Percentiles rank a stretch among this genome's conserved stretches.
phyloP scores from a whole-genome alignment of 2,113 vertebrate species.

The Ibidorhyncha struthersii region DNA sequence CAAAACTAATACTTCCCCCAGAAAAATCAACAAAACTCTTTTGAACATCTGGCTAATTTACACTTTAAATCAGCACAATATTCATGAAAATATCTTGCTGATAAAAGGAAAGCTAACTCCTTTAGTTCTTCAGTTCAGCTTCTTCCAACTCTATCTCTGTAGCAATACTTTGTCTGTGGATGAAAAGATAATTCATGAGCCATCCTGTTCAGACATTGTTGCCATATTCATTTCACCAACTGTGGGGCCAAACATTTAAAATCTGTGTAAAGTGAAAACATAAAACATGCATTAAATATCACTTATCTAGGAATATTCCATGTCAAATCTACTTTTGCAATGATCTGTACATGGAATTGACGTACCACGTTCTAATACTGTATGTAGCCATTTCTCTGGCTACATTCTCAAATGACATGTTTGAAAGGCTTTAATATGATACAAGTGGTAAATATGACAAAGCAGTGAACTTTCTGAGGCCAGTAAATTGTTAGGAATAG shows the following conservation, averaged over 20 bases:
- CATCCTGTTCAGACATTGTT: neutral
- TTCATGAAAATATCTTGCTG: neutral
- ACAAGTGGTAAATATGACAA: neutral
- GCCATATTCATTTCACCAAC: neutral
- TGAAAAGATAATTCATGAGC: neutral
- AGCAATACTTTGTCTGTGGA: neutral
- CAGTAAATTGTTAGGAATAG: conserved; percentile 2
- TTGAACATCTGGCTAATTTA: neutral
- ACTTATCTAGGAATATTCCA: neutral
- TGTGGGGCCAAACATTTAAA: neutral
- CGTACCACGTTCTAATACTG: neutral
- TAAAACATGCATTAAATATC: neutral
- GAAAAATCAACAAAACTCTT: neutral
- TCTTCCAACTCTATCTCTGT: neutral
- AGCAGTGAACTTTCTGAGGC: conserved; percentile 8
- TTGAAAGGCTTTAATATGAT: neutral
- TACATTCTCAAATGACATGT: neutral
- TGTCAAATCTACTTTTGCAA: neutral
- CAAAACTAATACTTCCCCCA: neutral
- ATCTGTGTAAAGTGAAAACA: neutral
- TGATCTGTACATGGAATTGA: neutral
- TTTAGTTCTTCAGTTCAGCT: neutral
- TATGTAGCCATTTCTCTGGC: neutral
- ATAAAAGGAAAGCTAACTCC: neutral
- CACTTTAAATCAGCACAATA: neutral